Evolutionary conservation across 2,113 vertebrate species (phyloP), one percentile per base, ranked within the genome.

Genomic region (Chloebia gouldiae): DNA sequence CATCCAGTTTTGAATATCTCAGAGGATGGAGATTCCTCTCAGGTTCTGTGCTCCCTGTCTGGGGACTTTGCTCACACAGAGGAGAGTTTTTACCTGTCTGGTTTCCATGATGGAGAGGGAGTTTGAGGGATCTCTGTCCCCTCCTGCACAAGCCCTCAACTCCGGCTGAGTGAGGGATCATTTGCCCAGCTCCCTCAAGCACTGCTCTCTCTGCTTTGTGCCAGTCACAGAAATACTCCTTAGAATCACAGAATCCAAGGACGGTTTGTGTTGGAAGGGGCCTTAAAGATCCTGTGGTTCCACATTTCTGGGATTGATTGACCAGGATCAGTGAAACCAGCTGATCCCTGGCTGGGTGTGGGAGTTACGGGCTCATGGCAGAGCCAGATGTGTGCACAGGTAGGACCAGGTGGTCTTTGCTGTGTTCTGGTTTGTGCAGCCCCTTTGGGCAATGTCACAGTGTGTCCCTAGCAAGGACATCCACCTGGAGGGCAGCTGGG

Each of bases 11-110:
- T 50, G 2, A 78, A 0, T 47, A 30, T 37, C 37, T 90, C 35
- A 10, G 65, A 63, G 66, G 37, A 39, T 15, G 30, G 54, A 69
- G 21, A 84, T 44, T 69, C 33, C 15, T 86, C 45, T 69, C 23
- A 51, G 37, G 60, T 33, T 51, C 53, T 50, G 49, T 83, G 11
- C 33, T 59, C 28, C 35, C 24, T 68, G 5, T 8, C 15, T 57
- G 25, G 60, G 15, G 17, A 5, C 6, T 42, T 40, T 23, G 27
- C 9, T 82, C 9, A 3, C 13, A 31, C 0, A 0, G 19, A 63
- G 42, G 8, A 49, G 51, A 86, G 42, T 3, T 76, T 64, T 72
- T 72, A 72, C 15, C 33, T 33, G 23, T 31, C 35, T 63, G 28
- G 4, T 51, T 37, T 64, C 49, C 1, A 2, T 60, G 54, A 37